phyloP scores from a whole-genome alignment of 1,140 invertebrate genomes.

The Drosophila littoralis region DNA sequence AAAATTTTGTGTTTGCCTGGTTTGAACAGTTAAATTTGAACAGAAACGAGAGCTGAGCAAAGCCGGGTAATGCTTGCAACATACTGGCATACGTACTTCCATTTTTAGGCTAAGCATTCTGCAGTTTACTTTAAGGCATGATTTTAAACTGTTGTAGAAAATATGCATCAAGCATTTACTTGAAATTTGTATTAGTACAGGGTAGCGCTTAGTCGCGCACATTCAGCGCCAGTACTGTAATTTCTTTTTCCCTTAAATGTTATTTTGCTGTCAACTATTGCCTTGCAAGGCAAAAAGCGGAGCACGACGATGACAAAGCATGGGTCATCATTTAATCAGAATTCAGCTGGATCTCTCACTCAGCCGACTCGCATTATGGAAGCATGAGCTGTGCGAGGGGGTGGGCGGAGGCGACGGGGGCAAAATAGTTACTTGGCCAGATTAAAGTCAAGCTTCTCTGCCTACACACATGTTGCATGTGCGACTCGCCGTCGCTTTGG shows the following conservation, averaged over 20 bases:
- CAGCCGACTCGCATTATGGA: background rate
- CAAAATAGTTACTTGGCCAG: conserved; percentile 35
- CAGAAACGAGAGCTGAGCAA: no score
- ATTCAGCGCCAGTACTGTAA: background rate
- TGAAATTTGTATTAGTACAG: background rate
- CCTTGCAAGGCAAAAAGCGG: conserved; percentile 6
- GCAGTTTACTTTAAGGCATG: no score
- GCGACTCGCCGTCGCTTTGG: background rate
- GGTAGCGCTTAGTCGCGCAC: conserved; percentile 1
- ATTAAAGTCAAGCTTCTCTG: conserved; percentile 24
- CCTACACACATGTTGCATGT: conserved; percentile 69
- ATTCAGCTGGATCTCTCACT: conserved; percentile 22
- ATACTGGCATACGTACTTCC: no score
- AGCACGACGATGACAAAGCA: conserved; percentile 30
- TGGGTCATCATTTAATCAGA: conserved; percentile 43
- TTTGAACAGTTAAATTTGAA: no score
- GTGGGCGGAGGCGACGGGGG: background rate
- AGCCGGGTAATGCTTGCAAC: no score
- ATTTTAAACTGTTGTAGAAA: no score
- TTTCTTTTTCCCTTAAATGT: background rate
- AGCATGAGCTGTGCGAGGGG: background rate
- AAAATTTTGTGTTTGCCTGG: no score
- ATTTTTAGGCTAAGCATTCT: no score
- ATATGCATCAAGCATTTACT: no score
- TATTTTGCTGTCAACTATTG: conserved; percentile 15